Evolutionary conservation across 1,140 invertebrate genomes (phyloP), one percentile per base, ranked within the genome.

Genomic region (Listronotus bonariensis): DNA sequence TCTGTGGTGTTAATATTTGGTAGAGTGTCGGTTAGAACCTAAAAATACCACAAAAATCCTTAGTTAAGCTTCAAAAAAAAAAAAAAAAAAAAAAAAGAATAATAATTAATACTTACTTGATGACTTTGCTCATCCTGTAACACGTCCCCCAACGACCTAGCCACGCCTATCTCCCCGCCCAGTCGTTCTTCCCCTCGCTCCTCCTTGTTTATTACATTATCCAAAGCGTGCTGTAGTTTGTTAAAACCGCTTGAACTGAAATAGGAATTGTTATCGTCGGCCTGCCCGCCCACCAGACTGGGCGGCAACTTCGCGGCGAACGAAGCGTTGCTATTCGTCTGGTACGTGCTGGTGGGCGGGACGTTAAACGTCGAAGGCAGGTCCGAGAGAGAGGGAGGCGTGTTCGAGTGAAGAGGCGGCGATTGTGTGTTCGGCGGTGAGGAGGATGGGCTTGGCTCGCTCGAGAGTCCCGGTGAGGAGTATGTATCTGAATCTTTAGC

Each of bases 1-100:
- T 79, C 77, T 5, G 68, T 72, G 10, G 72, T 77, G 43, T 73
- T 73, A 15, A 79, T 76, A 40, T 73, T 72, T 10, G 76, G 76
- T 54, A 78, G 62, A 12, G 65, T 70, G 57, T 79, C 77, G 4
- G 71, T 75, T 26, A 78, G 60, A 18, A 75, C 49, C 63, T 59
- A 62, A 17, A 49, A 36, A 36, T 36, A n/a, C n/a, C 11, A 36
- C 34, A 36, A 36, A 4, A 36, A 1, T 36, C 3, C n/a, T n/a
- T n/a, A 36, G 1, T 36, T 36, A 36, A 9, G 11, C 34, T 36
- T 12, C 8, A 36, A 36, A 36, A 2, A 36, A 36, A 36, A 4
- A 5, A 36, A 10, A 36, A 5, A 36, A 36, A 36, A 5, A 36
- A 36, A 4, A 5, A 36, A 10, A 36, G 3, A 36, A 36, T 5